These are phyloP conservation scores for Callocephalon fimbriatum DNA, from an alignment of 2,113 vertebrate genomes.

Conservation along the genomic window DNA sequence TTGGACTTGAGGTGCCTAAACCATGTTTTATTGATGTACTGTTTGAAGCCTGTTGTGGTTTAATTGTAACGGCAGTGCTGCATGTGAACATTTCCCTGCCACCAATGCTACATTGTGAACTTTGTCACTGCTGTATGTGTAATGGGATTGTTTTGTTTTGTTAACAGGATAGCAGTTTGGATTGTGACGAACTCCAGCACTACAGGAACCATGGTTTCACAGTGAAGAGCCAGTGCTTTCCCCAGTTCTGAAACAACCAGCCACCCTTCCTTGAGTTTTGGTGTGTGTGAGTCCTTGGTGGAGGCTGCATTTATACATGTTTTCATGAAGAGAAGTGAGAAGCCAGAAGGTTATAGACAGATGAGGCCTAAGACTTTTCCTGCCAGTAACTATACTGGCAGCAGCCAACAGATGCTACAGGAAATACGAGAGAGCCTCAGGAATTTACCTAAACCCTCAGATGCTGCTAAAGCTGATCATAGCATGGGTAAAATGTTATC, in stretches of 20 bases:
- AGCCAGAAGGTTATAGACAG: constrained; percentile 95
- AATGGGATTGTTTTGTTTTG: not conserved
- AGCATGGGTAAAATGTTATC: constrained; percentile 79
- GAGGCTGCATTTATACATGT: constrained; percentile 83
- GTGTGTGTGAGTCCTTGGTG: constrained; percentile 68
- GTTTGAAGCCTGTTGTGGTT: not conserved
- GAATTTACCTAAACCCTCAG: constrained; percentile 91
- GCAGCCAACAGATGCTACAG: constrained; percentile 96
- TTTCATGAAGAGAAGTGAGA: constrained; percentile 98
- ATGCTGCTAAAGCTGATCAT: constrained; percentile 85
- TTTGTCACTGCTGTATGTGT: not conserved
- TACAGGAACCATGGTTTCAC: not conserved
- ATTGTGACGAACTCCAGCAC: not conserved
- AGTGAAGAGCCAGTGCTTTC: constrained; percentile 1
- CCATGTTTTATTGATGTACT: not conserved
- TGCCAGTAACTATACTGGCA: constrained; percentile 92
- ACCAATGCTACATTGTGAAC: not conserved
- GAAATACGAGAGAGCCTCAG: constrained; percentile 96
- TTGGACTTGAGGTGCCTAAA: not conserved
- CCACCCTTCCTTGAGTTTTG: constrained; percentile 35
- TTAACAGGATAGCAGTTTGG: constrained; percentile 44
- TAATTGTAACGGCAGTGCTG: not conserved
- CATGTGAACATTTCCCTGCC: not conserved
- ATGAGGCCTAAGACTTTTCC: constrained; percentile 99
- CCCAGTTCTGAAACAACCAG: constrained; percentile 15